Base-by-base conservation (phyloP, 2,113 vertebrate species). In the Eclectus roratus region DNA sequence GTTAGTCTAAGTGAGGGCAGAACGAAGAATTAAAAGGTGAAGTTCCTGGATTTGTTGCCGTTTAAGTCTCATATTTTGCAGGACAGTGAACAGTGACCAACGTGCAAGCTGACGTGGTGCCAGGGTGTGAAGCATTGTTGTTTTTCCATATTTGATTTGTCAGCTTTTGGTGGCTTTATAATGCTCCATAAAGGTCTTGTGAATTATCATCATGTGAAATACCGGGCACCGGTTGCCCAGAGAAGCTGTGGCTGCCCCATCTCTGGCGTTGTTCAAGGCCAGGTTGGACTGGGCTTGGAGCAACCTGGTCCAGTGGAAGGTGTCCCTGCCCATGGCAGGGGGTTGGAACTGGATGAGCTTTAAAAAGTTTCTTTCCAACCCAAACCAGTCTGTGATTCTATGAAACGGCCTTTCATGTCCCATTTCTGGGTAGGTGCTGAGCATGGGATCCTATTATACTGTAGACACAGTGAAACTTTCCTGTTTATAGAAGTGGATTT, bases 21-120 rank as follows among this genome's bases (percentile, higher is more conserved):
- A 55, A 39, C 19, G 55, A 60, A 69, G 39, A 39, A 25, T 25
- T 55, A 7, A 47, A 43, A 33, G 17, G 44, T 68, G 35, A 13
- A 39, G 4, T 14, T 76, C 9, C 33, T 68, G 65, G 14, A 33
- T 61, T 60, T 64, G n/a, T 4, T 2, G 17, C 58, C 23, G 44
- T 73, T 50, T 25, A 49, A 44, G 31, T 16, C 17, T 68, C 5
- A 0, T 10, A 21, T n/a, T 79, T 25, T 80, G 41, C 47, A 60
- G 47, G 37, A 15, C n/a, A 17, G n/a, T 1, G 47, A 31, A 20
- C 6, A 35, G 43, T 2, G 28, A 31, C 37, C 27, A 18, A 1
- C 1, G 10, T 61, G 46, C 52, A 24, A 53, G 8, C 11, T 50
- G 31, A 52, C 0, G 1, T 33, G 20, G 28, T 50, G 13, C 13